A percentile compares a stretch with the other conserved stretches of the same genome.
Evolutionary conservation across 2,888 invertebrate species (phyloP).

Genomic region (Heliconius aoede): DNA sequence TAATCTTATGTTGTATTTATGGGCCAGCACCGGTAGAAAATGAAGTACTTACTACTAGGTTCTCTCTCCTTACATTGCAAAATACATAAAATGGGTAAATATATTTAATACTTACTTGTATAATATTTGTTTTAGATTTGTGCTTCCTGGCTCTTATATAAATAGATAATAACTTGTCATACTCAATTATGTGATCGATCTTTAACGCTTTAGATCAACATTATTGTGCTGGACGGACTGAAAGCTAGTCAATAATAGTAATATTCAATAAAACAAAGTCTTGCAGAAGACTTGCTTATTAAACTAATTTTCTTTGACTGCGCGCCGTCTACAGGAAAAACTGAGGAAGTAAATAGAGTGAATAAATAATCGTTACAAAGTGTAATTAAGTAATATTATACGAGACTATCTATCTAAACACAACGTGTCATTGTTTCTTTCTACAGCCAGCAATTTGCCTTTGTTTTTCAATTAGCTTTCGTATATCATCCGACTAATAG

Average conservation of each 20-base stretch:
- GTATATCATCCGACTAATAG: no score
- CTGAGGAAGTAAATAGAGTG: constrained; percentile 26
- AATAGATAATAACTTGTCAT: not conserved
- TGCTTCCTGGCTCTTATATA: not conserved
- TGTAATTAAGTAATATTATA: constrained; percentile 38
- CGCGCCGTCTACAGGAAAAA: constrained; percentile 13
- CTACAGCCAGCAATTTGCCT: not conserved
- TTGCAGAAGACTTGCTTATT: not conserved
- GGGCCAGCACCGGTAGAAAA: no score
- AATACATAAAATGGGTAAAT: no score
- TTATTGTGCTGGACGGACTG: not conserved
- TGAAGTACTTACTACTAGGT: no score
- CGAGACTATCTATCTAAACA: constrained; percentile 7
- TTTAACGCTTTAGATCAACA: not conserved
- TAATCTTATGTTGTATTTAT: no score
- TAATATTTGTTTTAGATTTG: not conserved
- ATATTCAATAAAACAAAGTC: not conserved
- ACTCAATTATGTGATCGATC: not conserved
- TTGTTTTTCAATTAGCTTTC: not conserved
- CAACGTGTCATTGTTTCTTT: constrained; percentile 40
- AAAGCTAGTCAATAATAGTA: not conserved
- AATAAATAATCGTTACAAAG: constrained; percentile 26
- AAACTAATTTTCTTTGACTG: constrained; percentile 7
- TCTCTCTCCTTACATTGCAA: no score
- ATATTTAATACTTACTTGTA: no score